Percentiles rank a stretch among this genome's conserved stretches.
phyloP scores from a whole-genome alignment of 1,140 invertebrate genomes.

The Anastrepha ludens region DNA sequence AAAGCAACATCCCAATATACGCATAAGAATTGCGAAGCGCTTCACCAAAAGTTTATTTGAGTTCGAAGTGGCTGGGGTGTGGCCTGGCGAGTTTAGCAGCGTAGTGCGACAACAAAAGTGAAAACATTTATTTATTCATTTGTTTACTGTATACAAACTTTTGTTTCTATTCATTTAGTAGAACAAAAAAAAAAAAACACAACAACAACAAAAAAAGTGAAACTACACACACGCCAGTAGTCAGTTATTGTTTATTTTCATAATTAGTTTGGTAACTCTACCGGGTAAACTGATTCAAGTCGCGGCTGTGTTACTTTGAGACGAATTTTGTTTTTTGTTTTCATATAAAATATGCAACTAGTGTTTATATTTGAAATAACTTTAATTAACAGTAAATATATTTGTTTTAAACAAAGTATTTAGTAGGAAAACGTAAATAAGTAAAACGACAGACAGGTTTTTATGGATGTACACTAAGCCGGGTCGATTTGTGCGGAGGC shows the following conservation, averaged over 20 bases:
- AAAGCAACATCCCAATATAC: background rate
- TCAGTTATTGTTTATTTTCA: slow-evolving; percentile 28
- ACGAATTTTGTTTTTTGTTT: background rate
- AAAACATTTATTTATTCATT: slow-evolving; percentile 34
- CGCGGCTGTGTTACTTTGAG: background rate
- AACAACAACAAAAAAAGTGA: background rate
- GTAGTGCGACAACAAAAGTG: slow-evolving; percentile 5
- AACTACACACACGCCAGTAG: background rate
- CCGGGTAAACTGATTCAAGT: background rate
- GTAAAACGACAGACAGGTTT: background rate
- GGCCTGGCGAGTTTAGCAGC: background rate
- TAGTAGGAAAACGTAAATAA: background rate
- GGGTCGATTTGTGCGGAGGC: too few relatives aligned
- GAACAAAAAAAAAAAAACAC: background rate
- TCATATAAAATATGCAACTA: background rate
- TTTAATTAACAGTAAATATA: slow-evolving; percentile 22
- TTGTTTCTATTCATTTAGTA: slow-evolving; percentile 15
- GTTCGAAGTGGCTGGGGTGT: background rate
- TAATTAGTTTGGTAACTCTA: slow-evolving; percentile 45
- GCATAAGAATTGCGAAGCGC: background rate
- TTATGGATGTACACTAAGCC: too few relatives aligned
- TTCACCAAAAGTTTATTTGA: background rate
- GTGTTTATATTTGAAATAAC: background rate
- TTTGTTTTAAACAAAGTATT: slow-evolving; percentile 4
- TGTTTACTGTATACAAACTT: background rate